Evolutionary conservation across 2,113 vertebrate genomes (phyloP), one percentile per base, ranked within the genome.

Genomic region (Ictalurus punctatus): DNA sequence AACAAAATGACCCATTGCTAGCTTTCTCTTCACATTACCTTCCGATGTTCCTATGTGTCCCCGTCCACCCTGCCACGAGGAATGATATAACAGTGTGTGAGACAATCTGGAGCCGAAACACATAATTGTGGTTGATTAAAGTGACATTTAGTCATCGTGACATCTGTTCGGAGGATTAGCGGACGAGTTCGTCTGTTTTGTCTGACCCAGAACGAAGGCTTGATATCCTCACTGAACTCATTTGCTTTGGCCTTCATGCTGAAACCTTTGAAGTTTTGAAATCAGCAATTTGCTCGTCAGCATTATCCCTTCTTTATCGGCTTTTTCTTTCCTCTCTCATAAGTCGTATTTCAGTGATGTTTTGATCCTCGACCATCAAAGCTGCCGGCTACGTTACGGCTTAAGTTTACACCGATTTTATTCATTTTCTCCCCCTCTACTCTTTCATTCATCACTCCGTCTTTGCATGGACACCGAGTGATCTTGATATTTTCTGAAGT

Each of bases 61-160:
- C 12, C 14, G 25, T 56, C 25, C 4, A 56, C 78, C 25, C 78
- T 14, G 25, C 6, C 2, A 9, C 0, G 17, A 34, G 17, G 12
- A 58, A 58, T 82, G 54, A 82, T 56, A 37, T 58, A 58, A 59
- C 80, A 37, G 54, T 56, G 76, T 52, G 52, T 1, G 52, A 56
- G 78, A 56, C n/a, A 58, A 80, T 82, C 80, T 59, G 56, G 80
- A 59, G 54, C 80, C 37, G 30, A 82, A 82, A 89, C 89, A 90
- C 90, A 90, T 95, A 93, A 95, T 95, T 94, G 94, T 82, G 88
- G 90, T 92, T 95, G 94, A 95, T 95, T 95, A 95, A 95, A 95
- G 94, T 92, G 94, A 94, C 92, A 94, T 92, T 93, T 92, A 92
- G 89, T 91, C 92, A 58, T 89, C 78, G 44, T 89, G 89, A 94